Conservation (phyloP, 1,140 invertebrate genomes). For the Bombus consobrinus region DNA sequence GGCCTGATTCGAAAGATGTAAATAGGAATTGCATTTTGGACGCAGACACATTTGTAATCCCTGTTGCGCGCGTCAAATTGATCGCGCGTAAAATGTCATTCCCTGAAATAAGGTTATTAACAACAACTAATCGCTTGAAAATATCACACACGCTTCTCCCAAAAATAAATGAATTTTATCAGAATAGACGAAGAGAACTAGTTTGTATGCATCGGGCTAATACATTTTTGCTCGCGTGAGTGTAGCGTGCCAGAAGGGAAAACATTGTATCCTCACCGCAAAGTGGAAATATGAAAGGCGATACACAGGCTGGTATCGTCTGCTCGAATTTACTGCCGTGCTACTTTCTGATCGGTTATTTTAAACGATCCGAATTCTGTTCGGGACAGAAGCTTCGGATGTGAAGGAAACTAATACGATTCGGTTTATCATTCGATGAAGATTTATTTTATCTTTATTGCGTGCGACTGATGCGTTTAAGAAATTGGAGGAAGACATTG, state of each 20-base stretch:
- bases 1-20: constrained; percentile 42
- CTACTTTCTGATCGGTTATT: constrained; percentile 52
- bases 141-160: not conserved
- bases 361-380: constrained; percentile 36
- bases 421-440: not conserved
- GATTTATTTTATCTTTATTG: not conserved
- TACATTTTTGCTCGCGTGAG: not conserved
- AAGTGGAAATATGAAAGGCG: constrained; percentile 28
- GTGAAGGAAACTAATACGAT: not conserved
- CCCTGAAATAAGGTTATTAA: not conserved
- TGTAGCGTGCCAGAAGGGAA: not conserved
- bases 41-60: constrained; percentile 10
- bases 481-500: not conserved
- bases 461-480: not conserved
- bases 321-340: constrained; percentile 30
- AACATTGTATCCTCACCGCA: not conserved
- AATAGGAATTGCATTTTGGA: constrained; percentile 24
- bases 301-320: constrained; percentile 15
- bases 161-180: too few species aligned
- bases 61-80: not conserved
- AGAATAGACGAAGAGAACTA: not conserved
- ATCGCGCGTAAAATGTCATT: not conserved
- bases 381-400: not conserved
- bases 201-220: not conserved
- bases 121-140: not conserved